A percentile compares a stretch with the other conserved stretches of the same genome.
phyloP scores from a whole-genome alignment of 1,140 invertebrate genomes.

The Archivesica marissinica region DNA sequence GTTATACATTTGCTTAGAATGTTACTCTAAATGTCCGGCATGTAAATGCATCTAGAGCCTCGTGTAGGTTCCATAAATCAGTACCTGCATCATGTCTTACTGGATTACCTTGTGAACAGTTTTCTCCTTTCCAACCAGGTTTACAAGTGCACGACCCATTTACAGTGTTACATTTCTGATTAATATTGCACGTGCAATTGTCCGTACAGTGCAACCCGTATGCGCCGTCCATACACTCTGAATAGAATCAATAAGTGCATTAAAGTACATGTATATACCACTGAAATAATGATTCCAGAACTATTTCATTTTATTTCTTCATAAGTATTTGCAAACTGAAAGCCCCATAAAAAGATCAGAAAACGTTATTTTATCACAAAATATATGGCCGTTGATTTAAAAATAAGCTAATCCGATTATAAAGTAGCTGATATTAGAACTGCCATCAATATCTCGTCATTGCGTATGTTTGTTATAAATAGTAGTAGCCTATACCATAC shows the following conservation, averaged over 20 bases:
- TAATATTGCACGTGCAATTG: conserved; percentile 13
- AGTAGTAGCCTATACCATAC: too few relatives aligned
- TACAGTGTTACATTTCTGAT: conserved; percentile 8
- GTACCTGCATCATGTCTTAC: neutral
- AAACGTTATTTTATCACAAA: too few relatives aligned
- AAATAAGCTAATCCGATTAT: too few relatives aligned
- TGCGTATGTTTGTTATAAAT: too few relatives aligned
- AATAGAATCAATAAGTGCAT: conserved; percentile 3
- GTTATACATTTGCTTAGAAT: neutral
- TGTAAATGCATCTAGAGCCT: neutral
- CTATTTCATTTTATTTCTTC: too few relatives aligned
- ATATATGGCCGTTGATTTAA: too few relatives aligned
- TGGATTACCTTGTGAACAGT: conserved; percentile 7
- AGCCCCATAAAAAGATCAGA: too few relatives aligned
- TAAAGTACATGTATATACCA: too few relatives aligned
- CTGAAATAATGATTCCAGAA: too few relatives aligned
- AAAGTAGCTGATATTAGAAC: too few relatives aligned
- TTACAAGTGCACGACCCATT: neutral
- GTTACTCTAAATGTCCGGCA: neutral
- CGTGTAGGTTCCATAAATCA: neutral
- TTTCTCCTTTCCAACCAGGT: neutral
- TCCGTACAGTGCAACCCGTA: neutral
- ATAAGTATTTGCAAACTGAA: too few relatives aligned
- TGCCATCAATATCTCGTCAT: too few relatives aligned
- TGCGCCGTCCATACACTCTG: neutral